These are phyloP conservation scores for Eumacrocentrus americanus DNA, from an alignment of 2,888 invertebrate genomes.

Conservation along the genomic window DNA sequence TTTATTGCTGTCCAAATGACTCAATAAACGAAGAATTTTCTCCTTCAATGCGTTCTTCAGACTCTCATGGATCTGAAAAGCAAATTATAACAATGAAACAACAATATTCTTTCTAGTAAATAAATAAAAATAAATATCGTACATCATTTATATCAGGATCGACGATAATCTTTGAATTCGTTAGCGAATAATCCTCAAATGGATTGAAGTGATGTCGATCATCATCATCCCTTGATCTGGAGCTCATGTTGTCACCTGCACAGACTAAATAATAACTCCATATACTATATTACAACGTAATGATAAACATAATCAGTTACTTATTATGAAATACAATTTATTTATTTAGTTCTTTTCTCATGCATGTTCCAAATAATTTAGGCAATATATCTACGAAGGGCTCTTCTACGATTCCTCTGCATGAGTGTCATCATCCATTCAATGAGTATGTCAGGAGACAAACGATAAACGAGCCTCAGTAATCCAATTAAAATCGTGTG, in stretches of 20 bases:
- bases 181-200: constrained; percentile 38
- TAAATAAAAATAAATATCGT: background rate
- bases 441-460: constrained; percentile 41
- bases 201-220: constrained; percentile 41
- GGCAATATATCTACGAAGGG: constrained; percentile 45
- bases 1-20: constrained; percentile 61
- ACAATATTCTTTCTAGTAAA: background rate
- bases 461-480: constrained; percentile 50
- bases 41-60: constrained; percentile 60
- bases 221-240: too few species aligned
- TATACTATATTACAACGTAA: too few species aligned
- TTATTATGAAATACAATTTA: too few species aligned
- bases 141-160: constrained; percentile 34
- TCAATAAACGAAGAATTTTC: constrained; percentile 61
- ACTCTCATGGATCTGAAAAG: constrained; percentile 62
- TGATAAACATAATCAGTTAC: too few species aligned
- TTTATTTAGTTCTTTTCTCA: too few species aligned
- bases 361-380: constrained; percentile 34
- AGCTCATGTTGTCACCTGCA: too few species aligned
- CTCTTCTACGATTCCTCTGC: constrained; percentile 45
- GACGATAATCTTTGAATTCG: constrained; percentile 27
- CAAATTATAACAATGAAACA: constrained; percentile 24
- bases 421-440: constrained; percentile 43
- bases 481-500: constrained; percentile 67
- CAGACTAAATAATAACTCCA: too few species aligned